phyloP scores from a whole-genome alignment of 2,113 vertebrate species.

The Emydura subglobosa region DNA sequence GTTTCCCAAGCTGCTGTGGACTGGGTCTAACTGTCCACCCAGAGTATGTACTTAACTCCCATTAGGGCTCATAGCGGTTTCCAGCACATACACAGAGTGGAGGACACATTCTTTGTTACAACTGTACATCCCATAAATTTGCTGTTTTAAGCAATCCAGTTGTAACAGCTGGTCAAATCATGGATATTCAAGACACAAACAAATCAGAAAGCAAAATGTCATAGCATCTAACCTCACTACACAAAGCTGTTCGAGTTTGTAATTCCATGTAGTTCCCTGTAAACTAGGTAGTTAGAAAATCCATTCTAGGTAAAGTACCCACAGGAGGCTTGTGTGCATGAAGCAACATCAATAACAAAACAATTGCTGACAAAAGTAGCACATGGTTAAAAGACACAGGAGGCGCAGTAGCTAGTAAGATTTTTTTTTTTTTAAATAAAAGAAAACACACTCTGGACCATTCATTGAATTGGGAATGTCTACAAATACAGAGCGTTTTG shows the following conservation, averaged over 20 bases:
- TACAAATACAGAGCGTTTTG: neutral
- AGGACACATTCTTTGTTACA: neutral
- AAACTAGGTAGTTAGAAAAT: neutral
- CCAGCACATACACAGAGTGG: neutral
- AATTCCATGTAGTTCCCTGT: constrained; percentile 26
- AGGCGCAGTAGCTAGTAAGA: neutral
- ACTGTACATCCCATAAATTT: accelerated
- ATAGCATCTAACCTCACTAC: neutral
- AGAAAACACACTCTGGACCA: neutral
- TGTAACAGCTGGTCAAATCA: neutral
- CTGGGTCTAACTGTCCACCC: neutral
- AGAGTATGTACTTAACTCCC: neutral
- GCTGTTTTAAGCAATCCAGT: accelerated
- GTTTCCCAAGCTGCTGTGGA: neutral
- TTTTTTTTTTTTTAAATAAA: neutral
- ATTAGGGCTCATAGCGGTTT: accelerated
- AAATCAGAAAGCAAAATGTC: neutral
- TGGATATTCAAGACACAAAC: neutral
- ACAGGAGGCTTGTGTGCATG: neutral
- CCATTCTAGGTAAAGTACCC: neutral
- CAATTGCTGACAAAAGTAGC: neutral
- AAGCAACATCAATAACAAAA: constrained; percentile 17
- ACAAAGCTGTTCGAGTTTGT: constrained; percentile 25
- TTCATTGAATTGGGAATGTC: accelerated
- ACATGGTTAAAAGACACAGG: neutral